Percentiles rank a stretch among this genome's conserved stretches.
Conservation (phyloP, 2,797 vertebrate species). For the Aulostomus chinensis region DNA sequence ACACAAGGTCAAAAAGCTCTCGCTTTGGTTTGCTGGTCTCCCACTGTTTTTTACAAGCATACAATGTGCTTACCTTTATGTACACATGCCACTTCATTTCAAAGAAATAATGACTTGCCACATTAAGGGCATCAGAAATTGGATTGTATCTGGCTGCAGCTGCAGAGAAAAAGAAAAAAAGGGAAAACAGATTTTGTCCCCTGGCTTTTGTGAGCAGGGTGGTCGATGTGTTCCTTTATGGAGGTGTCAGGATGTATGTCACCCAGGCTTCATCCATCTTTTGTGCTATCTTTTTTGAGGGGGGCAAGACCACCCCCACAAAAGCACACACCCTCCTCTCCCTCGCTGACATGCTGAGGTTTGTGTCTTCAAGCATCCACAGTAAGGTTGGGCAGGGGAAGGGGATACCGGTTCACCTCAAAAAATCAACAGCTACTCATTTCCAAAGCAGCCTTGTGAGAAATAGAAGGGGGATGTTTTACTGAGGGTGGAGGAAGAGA, state of each 20-base stretch:
- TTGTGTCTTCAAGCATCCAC: constrained; percentile 34
- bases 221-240: constrained; percentile 71
- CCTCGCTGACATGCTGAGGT: not conserved
- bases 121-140: constrained; percentile 65
- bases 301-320: constrained; percentile 5
- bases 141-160: constrained; percentile 50
- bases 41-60: constrained; percentile 48
- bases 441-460: constrained; percentile 64
- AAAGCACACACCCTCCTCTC: constrained; percentile 2
- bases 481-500: constrained; percentile 45
- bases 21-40: constrained; percentile 27
- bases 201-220: constrained; percentile 54
- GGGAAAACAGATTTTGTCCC: constrained; percentile 46
- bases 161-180: constrained; percentile 4
- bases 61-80: constrained; percentile 35
- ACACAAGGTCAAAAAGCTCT: constrained; percentile 69
- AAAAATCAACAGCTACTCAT: constrained; percentile 59
- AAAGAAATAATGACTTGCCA: constrained; percentile 52
- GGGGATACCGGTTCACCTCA: constrained; percentile 20
- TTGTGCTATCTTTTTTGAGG: constrained; percentile 38
- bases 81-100: constrained; percentile 30
- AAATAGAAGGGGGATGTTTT: constrained; percentile 35
- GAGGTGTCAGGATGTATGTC: constrained; percentile 65
- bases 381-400: constrained; percentile 3
- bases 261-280: constrained; percentile 54